Evolutionary conservation across 2,888 invertebrate species (phyloP).

Genomic region (Aromia moschata): DNA sequence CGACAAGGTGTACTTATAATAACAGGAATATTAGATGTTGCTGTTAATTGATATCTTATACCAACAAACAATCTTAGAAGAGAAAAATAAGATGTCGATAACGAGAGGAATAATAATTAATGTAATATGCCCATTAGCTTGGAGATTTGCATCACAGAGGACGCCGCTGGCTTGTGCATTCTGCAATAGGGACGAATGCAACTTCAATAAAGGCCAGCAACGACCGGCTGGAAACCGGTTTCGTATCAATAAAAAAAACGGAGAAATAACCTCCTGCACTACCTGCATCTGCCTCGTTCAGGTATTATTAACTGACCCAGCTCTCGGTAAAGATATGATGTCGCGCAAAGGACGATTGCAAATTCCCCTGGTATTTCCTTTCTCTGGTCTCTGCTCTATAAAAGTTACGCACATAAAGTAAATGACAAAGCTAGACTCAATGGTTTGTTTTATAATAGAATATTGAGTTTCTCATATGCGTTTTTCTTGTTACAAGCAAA

Average conservation of each 20-base stretch:
- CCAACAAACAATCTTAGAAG: background rate
- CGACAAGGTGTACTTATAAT: too few relatives aligned
- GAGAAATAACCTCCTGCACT: conserved; percentile 26
- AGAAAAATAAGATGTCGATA: background rate
- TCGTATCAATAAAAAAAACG: conserved; percentile 25
- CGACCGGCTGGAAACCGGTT: conserved; percentile 28
- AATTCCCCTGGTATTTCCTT: conserved; percentile 5
- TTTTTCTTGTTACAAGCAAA: too few relatives aligned
- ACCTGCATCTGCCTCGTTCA: conserved; percentile 30
- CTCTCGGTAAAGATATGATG: conserved; percentile 7
- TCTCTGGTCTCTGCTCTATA: too few relatives aligned
- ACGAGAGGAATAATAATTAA: background rate
- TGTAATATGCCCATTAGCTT: background rate
- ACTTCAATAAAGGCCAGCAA: conserved; percentile 24
- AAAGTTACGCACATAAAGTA: too few relatives aligned
- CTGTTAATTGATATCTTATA: too few relatives aligned
- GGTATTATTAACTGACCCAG: conserved; percentile 23
- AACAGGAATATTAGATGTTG: too few relatives aligned
- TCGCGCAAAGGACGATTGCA: background rate
- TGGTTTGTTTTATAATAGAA: too few relatives aligned
- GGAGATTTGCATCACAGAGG: background rate
- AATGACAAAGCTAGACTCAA: too few relatives aligned
- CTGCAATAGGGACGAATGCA: conserved; percentile 21
- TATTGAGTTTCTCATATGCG: too few relatives aligned
- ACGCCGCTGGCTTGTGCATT: conserved; percentile 21